Evolutionary conservation across 2,113 vertebrate genomes (phyloP).

Genomic region (Etheostoma spectabile): DNA sequence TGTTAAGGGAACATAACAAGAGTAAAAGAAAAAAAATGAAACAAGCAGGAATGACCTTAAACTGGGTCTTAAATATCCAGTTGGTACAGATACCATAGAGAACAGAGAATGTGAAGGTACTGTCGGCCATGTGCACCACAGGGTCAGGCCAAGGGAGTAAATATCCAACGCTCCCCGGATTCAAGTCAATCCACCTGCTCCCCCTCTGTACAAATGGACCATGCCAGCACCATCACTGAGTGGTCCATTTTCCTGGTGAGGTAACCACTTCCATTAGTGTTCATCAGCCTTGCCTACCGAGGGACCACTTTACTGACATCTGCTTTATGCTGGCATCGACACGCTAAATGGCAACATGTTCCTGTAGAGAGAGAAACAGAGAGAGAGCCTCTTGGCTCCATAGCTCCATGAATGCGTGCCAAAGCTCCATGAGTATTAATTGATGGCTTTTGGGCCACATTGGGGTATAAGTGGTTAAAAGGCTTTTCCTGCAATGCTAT

Average conservation of each 20-base stretch:
- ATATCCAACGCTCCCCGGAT: conserved; percentile 36
- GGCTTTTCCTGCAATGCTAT: conserved; percentile 42
- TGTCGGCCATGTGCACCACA: neutral
- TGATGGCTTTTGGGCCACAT: conserved; percentile 74
- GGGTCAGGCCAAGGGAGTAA: conserved; percentile 33
- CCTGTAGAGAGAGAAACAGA: conserved; percentile 51
- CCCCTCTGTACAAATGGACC: conserved; percentile 45
- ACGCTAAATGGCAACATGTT: conserved; percentile 77
- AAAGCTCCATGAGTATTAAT: conserved; percentile 70
- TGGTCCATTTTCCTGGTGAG: conserved; percentile 81
- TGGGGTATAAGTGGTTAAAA: conserved; percentile 58
- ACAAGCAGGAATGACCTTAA: neutral
- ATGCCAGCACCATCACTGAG: conserved; percentile 62
- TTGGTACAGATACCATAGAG: neutral
- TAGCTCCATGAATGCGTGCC: conserved; percentile 37
- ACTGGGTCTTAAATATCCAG: neutral
- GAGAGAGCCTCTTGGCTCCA: conserved; percentile 36
- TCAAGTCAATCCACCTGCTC: conserved; percentile 46
- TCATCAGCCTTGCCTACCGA: conserved; percentile 77
- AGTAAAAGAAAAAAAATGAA: too few species aligned
- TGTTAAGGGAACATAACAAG: neutral
- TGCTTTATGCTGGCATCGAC: conserved; percentile 73
- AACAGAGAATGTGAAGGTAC: neutral
- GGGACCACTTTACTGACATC: conserved; percentile 83
- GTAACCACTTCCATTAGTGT: conserved; percentile 84